Percentiles rank a stretch among this genome's conserved stretches.
Conservation (phyloP, 2,113 vertebrate species). For the Equus przewalskii region DNA sequence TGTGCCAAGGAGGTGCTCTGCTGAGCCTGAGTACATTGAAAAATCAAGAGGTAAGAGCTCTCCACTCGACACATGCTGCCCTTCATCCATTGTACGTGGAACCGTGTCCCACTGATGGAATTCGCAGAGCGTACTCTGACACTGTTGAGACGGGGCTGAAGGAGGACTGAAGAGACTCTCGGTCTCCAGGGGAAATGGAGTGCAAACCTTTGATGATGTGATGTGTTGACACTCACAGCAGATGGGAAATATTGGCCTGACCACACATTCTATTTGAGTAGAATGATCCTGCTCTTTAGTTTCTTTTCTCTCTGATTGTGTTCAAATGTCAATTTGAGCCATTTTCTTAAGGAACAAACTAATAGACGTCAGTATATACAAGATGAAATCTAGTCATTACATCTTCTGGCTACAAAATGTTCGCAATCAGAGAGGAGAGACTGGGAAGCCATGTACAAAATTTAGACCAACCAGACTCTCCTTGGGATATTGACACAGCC, state of each 20-base stretch:
- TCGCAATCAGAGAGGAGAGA: background rate
- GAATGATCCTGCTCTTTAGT: background rate
- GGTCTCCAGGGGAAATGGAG: background rate
- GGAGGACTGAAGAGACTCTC: background rate
- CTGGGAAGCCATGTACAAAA: background rate
- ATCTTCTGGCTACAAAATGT: background rate
- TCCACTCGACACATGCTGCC: background rate
- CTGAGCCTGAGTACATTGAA: background rate
- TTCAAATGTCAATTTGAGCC: background rate
- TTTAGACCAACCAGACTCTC: background rate
- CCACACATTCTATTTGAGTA: background rate
- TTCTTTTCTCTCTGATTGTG: background rate
- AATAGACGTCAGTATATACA: background rate
- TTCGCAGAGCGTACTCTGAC: background rate
- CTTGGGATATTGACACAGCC: background rate
- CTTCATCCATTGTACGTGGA: background rate
- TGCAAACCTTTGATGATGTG: background rate
- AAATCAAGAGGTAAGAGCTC: background rate
- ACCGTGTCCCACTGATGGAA: rapidly evolving
- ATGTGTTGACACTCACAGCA: background rate
- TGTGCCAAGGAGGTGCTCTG: background rate
- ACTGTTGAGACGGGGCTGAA: background rate
- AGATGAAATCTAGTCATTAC: background rate
- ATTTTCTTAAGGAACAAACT: slow-evolving; percentile 25
- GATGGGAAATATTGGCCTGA: background rate